Conservation (phyloP, 2,888 invertebrate genomes). For the Corythucha ciliata region DNA sequence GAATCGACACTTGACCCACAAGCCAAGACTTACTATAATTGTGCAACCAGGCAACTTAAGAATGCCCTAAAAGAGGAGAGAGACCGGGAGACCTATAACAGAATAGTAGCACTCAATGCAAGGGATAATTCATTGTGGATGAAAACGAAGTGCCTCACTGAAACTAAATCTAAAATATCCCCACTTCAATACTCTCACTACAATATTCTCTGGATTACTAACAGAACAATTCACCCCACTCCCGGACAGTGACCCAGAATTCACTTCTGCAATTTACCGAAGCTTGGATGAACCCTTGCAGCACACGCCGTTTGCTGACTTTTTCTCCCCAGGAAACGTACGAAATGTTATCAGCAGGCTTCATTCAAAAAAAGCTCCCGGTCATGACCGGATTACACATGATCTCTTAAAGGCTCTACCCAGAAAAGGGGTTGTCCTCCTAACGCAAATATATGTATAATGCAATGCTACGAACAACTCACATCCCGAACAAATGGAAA, state of each 20-base stretch:
- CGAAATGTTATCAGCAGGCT: not conserved
- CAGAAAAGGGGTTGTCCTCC: not conserved
- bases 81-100: not conserved
- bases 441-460: too few species aligned
- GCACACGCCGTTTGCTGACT: not conserved
- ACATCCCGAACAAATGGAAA: too few species aligned
- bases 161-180: too few species aligned
- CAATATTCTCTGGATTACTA: too few species aligned
- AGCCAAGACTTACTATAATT: not conserved
- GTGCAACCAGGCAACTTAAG: not conserved
- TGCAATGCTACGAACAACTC: too few species aligned
- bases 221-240: too few species aligned
- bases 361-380: not conserved
- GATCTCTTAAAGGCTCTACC: not conserved
- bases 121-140: too few species aligned
- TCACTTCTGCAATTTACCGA: too few species aligned
- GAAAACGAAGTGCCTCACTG: too few species aligned
- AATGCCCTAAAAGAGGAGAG: not conserved
- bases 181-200: too few species aligned
- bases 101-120: not conserved
- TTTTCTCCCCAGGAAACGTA: not conserved
- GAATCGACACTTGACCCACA: not conserved
- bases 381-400: not conserved
- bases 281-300: slow-evolving; percentile 6
- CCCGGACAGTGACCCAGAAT: too few species aligned